Conservation (phyloP, 2,888 invertebrate genomes). For the Sabellastarte sp. region DNA sequence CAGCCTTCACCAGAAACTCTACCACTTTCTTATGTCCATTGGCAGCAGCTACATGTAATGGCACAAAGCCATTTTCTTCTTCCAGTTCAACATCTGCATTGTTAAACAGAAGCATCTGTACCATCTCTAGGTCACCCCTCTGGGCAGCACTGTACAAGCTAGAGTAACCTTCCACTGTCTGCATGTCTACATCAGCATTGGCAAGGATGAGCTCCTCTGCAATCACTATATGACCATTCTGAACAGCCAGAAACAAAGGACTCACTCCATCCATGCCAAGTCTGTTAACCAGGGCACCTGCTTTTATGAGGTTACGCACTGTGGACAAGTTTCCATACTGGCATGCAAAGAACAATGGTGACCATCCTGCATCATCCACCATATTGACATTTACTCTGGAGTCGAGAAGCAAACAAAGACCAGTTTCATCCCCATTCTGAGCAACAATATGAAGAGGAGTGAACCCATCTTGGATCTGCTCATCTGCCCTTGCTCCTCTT, state of each 20-base stretch:
- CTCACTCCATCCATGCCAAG: slow-evolving; percentile 21
- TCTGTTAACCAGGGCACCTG: slow-evolving; percentile 23
- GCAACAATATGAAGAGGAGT: slow-evolving; percentile 34
- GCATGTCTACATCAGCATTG: slow-evolving; percentile 26
- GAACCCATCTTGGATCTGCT: slow-evolving; percentile 29
- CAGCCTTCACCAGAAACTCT: slow-evolving; percentile 33
- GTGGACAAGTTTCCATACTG: slow-evolving; percentile 30
- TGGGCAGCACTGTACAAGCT: slow-evolving; percentile 32
- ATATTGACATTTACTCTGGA: slow-evolving; percentile 28
- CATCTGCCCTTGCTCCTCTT: slow-evolving; percentile 25
- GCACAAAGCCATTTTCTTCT: slow-evolving; percentile 29
- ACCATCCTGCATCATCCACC: slow-evolving; percentile 32
- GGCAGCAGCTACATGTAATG: slow-evolving; percentile 31
- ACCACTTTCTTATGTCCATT: slow-evolving; percentile 32
- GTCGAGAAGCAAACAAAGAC: slow-evolving; percentile 28
- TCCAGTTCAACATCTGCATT: slow-evolving; percentile 22
- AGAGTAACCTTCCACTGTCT: slow-evolving; percentile 26
- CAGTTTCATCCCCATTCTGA: slow-evolving; percentile 26
- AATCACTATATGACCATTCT: slow-evolving; percentile 34
- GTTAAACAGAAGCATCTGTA: slow-evolving; percentile 34
- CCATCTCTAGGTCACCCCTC: slow-evolving; percentile 33
- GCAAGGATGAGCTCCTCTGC: slow-evolving; percentile 30
- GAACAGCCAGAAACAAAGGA: slow-evolving; percentile 31
- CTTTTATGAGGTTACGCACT: slow-evolving; percentile 21
- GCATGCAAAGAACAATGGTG: slow-evolving; percentile 34